Evolutionary conservation across 1,140 invertebrate genomes (phyloP).

Genomic region (Pteromalus puparum): DNA sequence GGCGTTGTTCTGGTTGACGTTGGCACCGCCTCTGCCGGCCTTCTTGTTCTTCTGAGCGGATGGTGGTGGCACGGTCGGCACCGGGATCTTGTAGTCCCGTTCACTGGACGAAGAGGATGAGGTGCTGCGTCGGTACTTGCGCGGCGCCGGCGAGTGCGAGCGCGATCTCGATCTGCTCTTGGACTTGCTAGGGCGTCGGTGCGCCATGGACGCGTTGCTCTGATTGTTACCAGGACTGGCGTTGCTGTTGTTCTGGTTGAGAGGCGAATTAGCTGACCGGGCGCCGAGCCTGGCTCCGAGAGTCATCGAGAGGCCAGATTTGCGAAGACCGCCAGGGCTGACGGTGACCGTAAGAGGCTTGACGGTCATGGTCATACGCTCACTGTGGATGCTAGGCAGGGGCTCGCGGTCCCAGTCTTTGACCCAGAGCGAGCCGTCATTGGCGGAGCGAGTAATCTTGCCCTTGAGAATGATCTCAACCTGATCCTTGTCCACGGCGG

Average conservation of each 20-base stretch:
- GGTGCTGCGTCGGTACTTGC: conserved; percentile 69
- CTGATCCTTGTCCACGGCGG: conserved; percentile 92
- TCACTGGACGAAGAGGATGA: conserved; percentile 70
- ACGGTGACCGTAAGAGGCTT: conserved; percentile 66
- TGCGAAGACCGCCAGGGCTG: conserved; percentile 61
- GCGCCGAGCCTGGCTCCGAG: conserved; percentile 76
- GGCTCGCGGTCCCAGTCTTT: conserved; percentile 96
- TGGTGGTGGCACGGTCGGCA: conserved; percentile 13
- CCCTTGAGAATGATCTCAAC: conserved; percentile 95
- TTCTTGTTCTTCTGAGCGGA: conserved; percentile 62
- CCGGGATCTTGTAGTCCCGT: conserved; percentile 64
- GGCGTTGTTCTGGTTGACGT: conserved; percentile 17
- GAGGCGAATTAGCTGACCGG: conserved; percentile 64
- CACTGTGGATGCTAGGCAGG: conserved; percentile 88
- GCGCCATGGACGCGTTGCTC: background rate
- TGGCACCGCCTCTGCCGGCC: conserved; percentile 50
- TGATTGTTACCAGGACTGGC: background rate
- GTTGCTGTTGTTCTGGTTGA: conserved; percentile 51
- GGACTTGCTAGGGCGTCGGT: conserved; percentile 64
- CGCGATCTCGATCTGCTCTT: conserved; percentile 58
- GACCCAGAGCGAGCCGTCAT: conserved; percentile 87
- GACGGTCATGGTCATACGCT: conserved; percentile 81
- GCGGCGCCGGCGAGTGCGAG: conserved; percentile 61
- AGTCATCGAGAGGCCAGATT: conserved; percentile 74
- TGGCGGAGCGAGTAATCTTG: conserved; percentile 92